Base-by-base conservation (phyloP, 2,113 vertebrate species). In the Urocitellus parryii region DNA sequence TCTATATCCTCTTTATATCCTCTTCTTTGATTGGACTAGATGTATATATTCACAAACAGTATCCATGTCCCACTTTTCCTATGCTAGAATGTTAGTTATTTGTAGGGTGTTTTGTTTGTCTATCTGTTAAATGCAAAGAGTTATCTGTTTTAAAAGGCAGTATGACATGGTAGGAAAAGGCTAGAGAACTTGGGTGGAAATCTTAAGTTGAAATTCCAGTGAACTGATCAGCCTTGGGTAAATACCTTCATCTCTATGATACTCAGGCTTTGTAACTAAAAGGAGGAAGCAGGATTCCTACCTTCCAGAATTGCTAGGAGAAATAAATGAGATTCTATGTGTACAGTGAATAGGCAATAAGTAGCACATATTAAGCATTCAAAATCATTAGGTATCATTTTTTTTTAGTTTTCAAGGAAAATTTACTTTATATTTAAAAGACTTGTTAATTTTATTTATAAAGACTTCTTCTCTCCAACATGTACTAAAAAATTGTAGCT, bases 31-130 rank as follows among this genome's bases (percentile, higher is more conserved):
- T 48, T 77, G 29, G 42, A 16, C 17, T 84, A 51, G 58, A 18
- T 67, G 37, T 72, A 8, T 45, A 29, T 29, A 29, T 87, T 39
- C 48, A 24, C 22, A 39, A 25, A 79, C 20, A 3, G 12, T 32
- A 14, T 79, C 63, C 39, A 56, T 25, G 67, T 48, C 45, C 24
- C 14, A 86, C 37, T 48, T 85, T 45, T 58, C 45, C 48, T 80
- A 27, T 86, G 45, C 34, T 93, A 13, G 32, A 85, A 56, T 58
- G 56, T 96, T 65, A 45, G 65, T 39, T 93, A 34, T 58, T 96
- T 65, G 5, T 56, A 73, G 29, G 13, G 16, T 70, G 45, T 68
- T 32, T 63, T 63, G 8, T 63, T 63, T 27, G 8, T 63, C 24
- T 63, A 8, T 27, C 25, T 56, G 34, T 70, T 16, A 70, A 68